These are phyloP conservation scores for Etheostoma nigrum DNA, from an alignment of 2,797 vertebrate genomes.

Conservation along the genomic window DNA sequence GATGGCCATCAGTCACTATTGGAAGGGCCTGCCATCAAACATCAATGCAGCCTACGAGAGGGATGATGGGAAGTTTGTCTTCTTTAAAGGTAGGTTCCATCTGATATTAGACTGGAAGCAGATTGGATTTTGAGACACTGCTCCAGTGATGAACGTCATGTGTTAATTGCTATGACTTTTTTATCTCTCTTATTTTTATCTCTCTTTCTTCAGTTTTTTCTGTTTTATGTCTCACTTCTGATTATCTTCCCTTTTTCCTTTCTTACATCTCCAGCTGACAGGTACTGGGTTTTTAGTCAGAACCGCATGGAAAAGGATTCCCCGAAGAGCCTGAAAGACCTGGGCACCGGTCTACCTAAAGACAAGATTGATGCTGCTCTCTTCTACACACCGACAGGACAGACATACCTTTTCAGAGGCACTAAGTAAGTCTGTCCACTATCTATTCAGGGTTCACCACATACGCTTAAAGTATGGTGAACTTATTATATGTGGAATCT, in stretches of 20 bases:
- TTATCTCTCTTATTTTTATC: neutral
- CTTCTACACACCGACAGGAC: conserved; percentile 92
- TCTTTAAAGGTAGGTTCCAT: conserved; percentile 90
- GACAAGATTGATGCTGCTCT: conserved; percentile 92
- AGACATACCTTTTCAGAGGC: conserved; percentile 94
- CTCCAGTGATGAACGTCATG: neutral
- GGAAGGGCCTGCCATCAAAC: conserved; percentile 90
- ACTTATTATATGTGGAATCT: neutral
- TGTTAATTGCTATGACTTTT: conserved; percentile 2
- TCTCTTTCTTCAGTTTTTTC: neutral
- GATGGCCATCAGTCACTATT: conserved; percentile 91
- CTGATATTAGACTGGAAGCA: neutral
- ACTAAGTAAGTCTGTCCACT: conserved; percentile 84
- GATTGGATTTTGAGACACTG: neutral
- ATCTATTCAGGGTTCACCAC: neutral
- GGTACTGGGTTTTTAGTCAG: conserved; percentile 92
- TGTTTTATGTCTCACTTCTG: conserved; percentile 2
- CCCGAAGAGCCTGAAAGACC: conserved; percentile 88
- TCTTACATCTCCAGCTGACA: conserved; percentile 83
- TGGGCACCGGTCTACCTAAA: conserved; percentile 89
- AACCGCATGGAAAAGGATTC: conserved; percentile 90
- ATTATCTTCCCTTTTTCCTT: neutral
- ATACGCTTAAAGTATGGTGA: neutral
- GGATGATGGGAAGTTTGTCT: conserved; percentile 92
- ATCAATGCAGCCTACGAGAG: conserved; percentile 93